These are phyloP conservation scores for Bagarius yarrelli DNA, from an alignment of 2,113 vertebrate genomes.

Conservation along the genomic window DNA sequence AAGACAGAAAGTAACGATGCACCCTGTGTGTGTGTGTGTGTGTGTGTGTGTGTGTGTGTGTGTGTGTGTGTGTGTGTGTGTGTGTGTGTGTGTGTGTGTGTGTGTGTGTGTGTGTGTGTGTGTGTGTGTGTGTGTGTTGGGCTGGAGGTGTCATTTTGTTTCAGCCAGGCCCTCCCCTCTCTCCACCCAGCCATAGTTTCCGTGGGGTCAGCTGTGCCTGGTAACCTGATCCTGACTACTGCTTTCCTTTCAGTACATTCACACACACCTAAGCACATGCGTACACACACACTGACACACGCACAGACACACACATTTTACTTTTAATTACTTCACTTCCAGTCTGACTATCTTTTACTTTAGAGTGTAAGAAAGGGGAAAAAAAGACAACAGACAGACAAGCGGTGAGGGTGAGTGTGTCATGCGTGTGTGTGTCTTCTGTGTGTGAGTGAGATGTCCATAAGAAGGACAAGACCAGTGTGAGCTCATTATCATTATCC, in stretches of 20 bases:
- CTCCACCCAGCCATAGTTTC: conserved; percentile 46
- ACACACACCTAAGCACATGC: not conserved
- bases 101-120: not conserved
- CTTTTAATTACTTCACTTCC: not conserved
- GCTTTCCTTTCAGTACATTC: conserved; percentile 40
- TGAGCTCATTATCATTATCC: no score
- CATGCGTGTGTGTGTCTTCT: not conserved
- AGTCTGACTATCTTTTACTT: not conserved
- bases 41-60: not conserved
- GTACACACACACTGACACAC: not conserved
- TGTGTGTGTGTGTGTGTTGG: not conserved
- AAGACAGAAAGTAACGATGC: conserved; percentile 40
- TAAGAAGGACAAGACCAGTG: no score
- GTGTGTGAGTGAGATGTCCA: not conserved
- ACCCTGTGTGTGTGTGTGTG: not conserved
- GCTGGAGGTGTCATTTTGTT: not conserved
- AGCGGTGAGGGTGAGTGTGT: conserved; percentile 6
- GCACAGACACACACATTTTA: not conserved
- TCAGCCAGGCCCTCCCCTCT: conserved; percentile 18
- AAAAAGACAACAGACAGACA: not conserved
- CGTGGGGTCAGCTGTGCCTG: conserved; percentile 55
- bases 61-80: not conserved
- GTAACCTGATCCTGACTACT: conserved; percentile 68
- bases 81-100: not conserved
- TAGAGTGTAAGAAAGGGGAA: not conserved